phyloP scores from a whole-genome alignment of 92 coral and sea anemone species.

The Palythoa caribaeorum region DNA sequence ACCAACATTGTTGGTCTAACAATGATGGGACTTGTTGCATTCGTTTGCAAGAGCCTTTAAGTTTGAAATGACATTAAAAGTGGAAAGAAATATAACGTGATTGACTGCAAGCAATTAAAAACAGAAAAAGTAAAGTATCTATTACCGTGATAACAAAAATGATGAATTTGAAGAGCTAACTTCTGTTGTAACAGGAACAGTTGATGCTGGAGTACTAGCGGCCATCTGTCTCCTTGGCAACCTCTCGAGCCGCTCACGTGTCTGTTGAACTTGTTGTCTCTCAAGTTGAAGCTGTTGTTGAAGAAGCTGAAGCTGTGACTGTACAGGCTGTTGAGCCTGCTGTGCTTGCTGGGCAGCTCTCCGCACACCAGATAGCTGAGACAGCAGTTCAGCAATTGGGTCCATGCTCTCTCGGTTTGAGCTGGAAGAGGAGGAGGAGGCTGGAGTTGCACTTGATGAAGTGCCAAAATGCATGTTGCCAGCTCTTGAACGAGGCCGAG shows the following conservation, averaged over 20 bases:
- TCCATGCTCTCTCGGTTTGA: slow-evolving; percentile 96
- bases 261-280: slow-evolving; percentile 98
- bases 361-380: slow-evolving; percentile 98
- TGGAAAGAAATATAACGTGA: no score
- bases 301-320: slow-evolving; percentile 93
- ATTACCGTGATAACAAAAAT: slow-evolving; percentile 90
- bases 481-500: slow-evolving; percentile 91
- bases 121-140: slow-evolving; percentile 14
- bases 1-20: no score
- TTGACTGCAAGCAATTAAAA: neutral
- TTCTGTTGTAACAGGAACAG: slow-evolving; percentile 73
- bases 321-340: slow-evolving; percentile 97
- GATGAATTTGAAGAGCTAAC: slow-evolving; percentile 78
- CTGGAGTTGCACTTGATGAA: slow-evolving; percentile 72
- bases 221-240: slow-evolving; percentile 91
- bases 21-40: no score
- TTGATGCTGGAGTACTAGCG: slow-evolving; percentile 70
- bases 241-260: slow-evolving; percentile 94
- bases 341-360: slow-evolving; percentile 88
- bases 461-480: slow-evolving; percentile 93
- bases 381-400: slow-evolving; percentile 95
- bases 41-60: no score
- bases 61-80: no score
- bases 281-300: slow-evolving; percentile 97
- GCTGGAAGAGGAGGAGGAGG: slow-evolving; percentile 79